Percentiles rank a stretch among this genome's conserved stretches.
These are phyloP conservation scores for Dendropsophus ebraccatus DNA, from an alignment of 2,113 vertebrate genomes.

Conservation along the genomic window DNA sequence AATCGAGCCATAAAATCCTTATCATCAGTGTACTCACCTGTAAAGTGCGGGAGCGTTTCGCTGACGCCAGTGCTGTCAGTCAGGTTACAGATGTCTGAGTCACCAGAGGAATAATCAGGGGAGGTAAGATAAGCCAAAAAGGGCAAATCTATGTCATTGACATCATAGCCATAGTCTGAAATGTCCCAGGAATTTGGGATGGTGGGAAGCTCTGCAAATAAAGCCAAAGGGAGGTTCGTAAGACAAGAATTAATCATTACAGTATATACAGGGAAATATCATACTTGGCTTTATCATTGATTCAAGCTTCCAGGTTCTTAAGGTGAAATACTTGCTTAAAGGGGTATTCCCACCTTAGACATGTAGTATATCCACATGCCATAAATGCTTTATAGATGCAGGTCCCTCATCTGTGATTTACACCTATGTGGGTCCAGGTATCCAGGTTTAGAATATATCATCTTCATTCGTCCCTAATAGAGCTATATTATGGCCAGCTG, in stretches of 20 bases:
- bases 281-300: background rate
- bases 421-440: too few species aligned
- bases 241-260: background rate
- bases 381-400: too few species aligned
- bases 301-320: background rate
- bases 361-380: too few species aligned
- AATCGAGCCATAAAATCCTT: background rate
- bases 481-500: too few species aligned
- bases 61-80: constrained; percentile 26
- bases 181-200: constrained; percentile 2
- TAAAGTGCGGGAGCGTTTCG: constrained; percentile 36
- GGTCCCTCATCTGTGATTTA: too few species aligned
- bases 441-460: too few species aligned
- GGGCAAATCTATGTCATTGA: constrained; percentile 36
- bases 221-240: background rate
- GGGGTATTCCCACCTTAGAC: background rate
- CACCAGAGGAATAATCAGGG: background rate
- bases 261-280: background rate
- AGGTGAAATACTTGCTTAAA: background rate
- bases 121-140: constrained; percentile 36
- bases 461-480: too few species aligned
- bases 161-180: background rate
- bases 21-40: constrained; percentile 26
- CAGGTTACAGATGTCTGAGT: background rate
- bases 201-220: constrained; percentile 20